Conservation (phyloP, 2,888 invertebrate species). For the Microctonus aethiopoides region DNA sequence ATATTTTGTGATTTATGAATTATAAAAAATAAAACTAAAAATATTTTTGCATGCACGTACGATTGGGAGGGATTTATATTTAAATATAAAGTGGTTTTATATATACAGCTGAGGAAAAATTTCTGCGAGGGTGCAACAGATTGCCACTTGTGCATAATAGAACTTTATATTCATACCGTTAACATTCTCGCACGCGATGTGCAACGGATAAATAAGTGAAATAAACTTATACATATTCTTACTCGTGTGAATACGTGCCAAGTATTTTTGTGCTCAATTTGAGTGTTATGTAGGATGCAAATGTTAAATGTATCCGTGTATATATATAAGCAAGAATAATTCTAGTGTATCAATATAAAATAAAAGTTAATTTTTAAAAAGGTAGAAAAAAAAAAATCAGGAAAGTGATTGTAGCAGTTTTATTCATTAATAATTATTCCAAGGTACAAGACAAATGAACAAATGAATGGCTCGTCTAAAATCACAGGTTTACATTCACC, state of each 20-base stretch:
- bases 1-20: not conserved
- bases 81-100: not conserved
- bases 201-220: constrained; percentile 1
- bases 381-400: not conserved
- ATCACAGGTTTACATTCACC: constrained; percentile 35
- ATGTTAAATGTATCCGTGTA: not conserved
- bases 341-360: no score
- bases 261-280: not conserved
- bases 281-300: not conserved
- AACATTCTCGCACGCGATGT: constrained; percentile 4
- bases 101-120: not conserved
- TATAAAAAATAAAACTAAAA: not conserved
- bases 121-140: constrained; percentile 46
- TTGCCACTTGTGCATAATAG: constrained; percentile 50
- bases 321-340: not conserved
- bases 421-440: not conserved
- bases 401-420: not conserved
- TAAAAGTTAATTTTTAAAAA: not conserved
- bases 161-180: constrained; percentile 26
- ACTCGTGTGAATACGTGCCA: constrained; percentile 23
- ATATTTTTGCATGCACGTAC: not conserved
- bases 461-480: constrained; percentile 5
- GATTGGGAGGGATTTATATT: not conserved
- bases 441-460: not conserved
- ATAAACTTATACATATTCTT: constrained; percentile 7